These are phyloP conservation scores for Gobiocypris rarus DNA, from an alignment of 2,113 vertebrate species.

Conservation along the genomic window DNA sequence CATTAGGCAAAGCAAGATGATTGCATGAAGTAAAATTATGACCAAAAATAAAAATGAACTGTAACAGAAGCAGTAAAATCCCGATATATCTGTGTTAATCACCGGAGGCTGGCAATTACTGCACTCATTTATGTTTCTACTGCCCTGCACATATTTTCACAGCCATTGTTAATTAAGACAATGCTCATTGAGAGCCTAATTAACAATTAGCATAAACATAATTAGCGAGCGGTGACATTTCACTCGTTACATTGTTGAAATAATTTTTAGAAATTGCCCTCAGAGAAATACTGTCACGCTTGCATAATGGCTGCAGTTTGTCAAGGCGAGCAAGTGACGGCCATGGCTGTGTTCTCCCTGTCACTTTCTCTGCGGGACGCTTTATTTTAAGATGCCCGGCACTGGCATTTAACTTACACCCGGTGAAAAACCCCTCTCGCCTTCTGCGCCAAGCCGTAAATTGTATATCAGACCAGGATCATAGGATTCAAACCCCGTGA, in stretches of 20 bases:
- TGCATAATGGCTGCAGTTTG: constrained; percentile 87
- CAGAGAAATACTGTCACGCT: constrained; percentile 86
- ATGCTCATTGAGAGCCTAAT: constrained; percentile 94
- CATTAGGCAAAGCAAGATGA: neutral
- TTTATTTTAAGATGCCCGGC: constrained; percentile 33
- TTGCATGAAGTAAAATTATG: neutral
- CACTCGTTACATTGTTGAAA: constrained; percentile 94
- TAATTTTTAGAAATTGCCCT: constrained; percentile 95
- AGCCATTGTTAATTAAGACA: constrained; percentile 97
- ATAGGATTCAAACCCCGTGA: neutral
- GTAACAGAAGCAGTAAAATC: constrained; percentile 60
- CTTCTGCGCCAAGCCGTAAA: neutral
- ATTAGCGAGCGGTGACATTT: constrained; percentile 97
- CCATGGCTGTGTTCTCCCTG: constrained; percentile 65
- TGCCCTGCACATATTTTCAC: constrained; percentile 67
- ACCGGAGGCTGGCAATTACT: constrained; percentile 76
- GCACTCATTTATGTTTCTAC: constrained; percentile 74
- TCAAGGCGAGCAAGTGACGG: constrained; percentile 88
- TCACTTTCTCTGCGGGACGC: constrained; percentile 37
- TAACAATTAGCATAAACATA: constrained; percentile 99
- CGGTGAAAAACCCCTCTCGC: constrained; percentile 6
- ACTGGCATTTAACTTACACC: constrained; percentile 37
- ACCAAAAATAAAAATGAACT: constrained; percentile 11
- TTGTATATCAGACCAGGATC: neutral
- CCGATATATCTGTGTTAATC: constrained; percentile 80